phyloP scores from a whole-genome alignment of 2,888 invertebrate genomes.

The Odiellus spinosus region DNA sequence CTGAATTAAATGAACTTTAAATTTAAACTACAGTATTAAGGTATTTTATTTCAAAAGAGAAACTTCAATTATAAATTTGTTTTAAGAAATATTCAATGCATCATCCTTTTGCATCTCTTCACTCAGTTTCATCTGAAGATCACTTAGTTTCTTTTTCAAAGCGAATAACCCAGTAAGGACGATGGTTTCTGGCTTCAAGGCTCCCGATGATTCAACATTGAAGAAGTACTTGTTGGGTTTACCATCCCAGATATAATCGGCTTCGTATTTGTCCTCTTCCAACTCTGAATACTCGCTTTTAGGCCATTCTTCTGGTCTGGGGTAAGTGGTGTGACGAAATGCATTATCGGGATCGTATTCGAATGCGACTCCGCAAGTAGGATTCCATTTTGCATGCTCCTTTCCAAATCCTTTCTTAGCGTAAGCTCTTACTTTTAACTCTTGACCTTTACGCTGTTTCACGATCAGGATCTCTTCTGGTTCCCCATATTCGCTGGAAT shows the following conservation, averaged over 20 bases:
- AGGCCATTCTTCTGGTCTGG: conserved; percentile 97
- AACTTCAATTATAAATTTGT: too few relatives aligned
- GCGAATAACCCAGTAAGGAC: conserved; percentile 86
- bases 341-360: conserved; percentile 99
- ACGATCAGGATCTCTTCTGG: conserved; percentile 62
- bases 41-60: too few relatives aligned
- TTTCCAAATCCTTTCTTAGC: conserved; percentile 95
- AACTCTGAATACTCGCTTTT: conserved; percentile 92
- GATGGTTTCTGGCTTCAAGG: conserved; percentile 88
- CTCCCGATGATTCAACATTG: conserved; percentile 90
- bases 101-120: conserved; percentile 33
- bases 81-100: too few relatives aligned
- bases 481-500: conserved; percentile 83
- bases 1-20: too few relatives aligned
- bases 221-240: conserved; percentile 94
- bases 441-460: conserved; percentile 66
- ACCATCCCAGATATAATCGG: conserved; percentile 79
- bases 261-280: conserved; percentile 73
- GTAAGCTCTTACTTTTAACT: conserved; percentile 81
- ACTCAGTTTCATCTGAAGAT: conserved; percentile 79
- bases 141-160: conserved; percentile 84
- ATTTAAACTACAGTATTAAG: too few relatives aligned
- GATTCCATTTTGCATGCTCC: conserved; percentile 99
- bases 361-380: conserved; percentile 93
- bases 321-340: conserved; percentile 84